These are phyloP conservation scores for Planiliza haematocheilus DNA, from an alignment of 2,113 vertebrate genomes.

Conservation along the genomic window DNA sequence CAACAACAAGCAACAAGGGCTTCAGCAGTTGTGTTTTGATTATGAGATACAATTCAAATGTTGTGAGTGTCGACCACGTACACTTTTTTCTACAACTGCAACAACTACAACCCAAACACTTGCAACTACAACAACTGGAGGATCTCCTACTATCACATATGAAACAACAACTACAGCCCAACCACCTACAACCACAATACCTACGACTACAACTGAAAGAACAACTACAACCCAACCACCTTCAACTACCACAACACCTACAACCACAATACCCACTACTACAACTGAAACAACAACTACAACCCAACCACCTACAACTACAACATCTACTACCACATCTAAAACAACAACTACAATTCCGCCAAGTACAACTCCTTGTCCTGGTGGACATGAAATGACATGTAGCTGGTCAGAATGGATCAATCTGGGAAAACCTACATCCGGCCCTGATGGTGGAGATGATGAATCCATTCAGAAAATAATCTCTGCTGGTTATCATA, in stretches of 20 bases:
- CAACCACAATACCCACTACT: neutral
- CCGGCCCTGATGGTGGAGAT: no score
- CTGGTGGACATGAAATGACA: no score
- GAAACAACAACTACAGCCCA: neutral
- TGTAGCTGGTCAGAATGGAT: no score
- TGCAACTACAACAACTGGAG: neutral
- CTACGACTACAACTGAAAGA: neutral
- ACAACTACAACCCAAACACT: no score
- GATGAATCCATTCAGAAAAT: no score
- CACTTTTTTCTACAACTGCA: neutral
- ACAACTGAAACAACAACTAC: neutral
- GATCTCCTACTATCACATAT: neutral
- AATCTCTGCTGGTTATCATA: no score
- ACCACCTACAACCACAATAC: neutral
- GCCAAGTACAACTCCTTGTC: no score
- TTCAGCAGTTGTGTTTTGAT: constrained; percentile 65
- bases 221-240: neutral
- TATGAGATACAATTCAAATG: constrained; percentile 66
- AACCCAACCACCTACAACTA: neutral
- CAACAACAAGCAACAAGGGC: constrained; percentile 59
- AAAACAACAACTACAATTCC: no score
- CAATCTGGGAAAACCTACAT: no score
- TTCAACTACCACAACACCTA: neutral
- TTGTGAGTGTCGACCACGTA: constrained; percentile 27
- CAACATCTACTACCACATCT: neutral